Evolutionary conservation across 2,797 vertebrate genomes (phyloP).

Genomic region (Pangasius mekongensis): DNA sequence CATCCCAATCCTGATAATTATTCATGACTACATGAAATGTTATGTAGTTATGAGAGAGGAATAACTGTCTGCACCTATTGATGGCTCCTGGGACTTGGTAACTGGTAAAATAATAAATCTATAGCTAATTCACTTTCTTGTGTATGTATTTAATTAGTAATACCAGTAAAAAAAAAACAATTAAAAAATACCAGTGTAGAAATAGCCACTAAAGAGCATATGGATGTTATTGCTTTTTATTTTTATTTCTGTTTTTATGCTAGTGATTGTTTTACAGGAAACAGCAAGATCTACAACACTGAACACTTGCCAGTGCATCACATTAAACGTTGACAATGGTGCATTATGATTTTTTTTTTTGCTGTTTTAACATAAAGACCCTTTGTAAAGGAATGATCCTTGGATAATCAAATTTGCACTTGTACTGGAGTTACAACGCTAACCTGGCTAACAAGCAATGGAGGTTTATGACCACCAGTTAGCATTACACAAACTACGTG

Average conservation of each 20-base stretch:
- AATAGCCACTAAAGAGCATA: not conserved
- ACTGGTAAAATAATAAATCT: not conserved
- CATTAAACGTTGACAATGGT: not conserved
- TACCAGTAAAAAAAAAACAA: too few relatives aligned
- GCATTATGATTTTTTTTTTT: not conserved
- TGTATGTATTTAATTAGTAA: not conserved
- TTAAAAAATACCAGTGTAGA: not conserved
- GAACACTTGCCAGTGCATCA: not conserved
- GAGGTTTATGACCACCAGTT: not conserved
- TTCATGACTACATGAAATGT: not conserved
- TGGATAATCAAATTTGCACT: not conserved
- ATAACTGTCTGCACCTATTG: not conserved
- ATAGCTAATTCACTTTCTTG: not conserved
- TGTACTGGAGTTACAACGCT: not conserved
- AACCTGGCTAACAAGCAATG: not conserved
- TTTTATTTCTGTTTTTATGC: not conserved
- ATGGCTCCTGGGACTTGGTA: not conserved
- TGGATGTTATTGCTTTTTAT: not conserved
- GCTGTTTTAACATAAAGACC: not conserved
- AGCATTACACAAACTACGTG: too few relatives aligned
- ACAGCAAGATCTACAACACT: not conserved
- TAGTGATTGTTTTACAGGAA: not conserved
- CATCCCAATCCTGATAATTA: not conserved
- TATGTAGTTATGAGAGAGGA: not conserved
- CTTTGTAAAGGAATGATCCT: not conserved